Evolutionary conservation across 2,113 vertebrate species (phyloP).

Genomic region (Sciurus niger): DNA sequence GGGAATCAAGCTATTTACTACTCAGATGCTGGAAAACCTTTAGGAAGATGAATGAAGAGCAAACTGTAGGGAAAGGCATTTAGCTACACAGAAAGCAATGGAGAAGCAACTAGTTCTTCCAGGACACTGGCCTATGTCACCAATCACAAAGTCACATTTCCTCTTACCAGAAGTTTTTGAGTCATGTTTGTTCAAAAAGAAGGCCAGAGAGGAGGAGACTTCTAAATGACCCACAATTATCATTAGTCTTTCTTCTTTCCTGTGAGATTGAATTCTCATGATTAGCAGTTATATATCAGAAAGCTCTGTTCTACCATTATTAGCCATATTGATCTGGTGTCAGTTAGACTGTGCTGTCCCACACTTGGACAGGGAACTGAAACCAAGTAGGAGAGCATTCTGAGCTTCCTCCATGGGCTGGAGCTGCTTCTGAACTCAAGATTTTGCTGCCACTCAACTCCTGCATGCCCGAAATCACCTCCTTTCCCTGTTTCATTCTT

Average conservation of each 20-base stretch:
- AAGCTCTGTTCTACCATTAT: neutral
- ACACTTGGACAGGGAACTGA: neutral
- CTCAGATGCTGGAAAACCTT: neutral
- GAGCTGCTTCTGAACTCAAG: neutral
- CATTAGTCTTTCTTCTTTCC: neutral
- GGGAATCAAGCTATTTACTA: neutral
- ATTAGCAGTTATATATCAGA: neutral
- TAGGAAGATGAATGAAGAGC: slow-evolving; percentile 5
- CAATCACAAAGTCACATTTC: neutral
- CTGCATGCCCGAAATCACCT: neutral
- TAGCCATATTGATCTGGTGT: neutral
- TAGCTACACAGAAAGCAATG: neutral
- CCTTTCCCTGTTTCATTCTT: neutral
- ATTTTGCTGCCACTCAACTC: neutral
- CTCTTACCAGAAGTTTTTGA: neutral
- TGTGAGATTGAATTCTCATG: neutral
- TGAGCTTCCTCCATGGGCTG: neutral
- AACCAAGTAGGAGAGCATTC: neutral
- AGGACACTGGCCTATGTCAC: neutral
- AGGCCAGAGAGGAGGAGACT: neutral
- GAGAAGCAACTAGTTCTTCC: neutral
- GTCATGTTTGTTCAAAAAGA: neutral
- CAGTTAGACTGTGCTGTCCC: neutral
- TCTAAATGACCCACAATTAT: neutral
- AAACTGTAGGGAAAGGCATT: neutral